Evolutionary conservation across 2,113 vertebrate genomes (phyloP).

Genomic region (Pangasianodon gigas): DNA sequence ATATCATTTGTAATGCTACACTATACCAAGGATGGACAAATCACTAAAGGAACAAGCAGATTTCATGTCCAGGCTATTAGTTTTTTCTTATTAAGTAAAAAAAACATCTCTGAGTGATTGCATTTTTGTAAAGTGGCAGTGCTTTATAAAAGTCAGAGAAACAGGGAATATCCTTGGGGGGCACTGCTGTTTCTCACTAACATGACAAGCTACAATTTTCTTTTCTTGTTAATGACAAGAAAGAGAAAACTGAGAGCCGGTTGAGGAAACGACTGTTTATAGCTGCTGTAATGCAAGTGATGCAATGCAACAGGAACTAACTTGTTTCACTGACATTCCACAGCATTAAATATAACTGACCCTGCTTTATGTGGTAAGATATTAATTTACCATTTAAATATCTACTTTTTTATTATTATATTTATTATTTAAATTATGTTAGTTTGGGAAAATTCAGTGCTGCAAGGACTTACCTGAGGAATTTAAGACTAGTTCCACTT

Average conservation of each 20-base stretch:
- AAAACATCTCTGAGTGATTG: too few species aligned
- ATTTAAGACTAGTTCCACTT: neutral
- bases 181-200: neutral
- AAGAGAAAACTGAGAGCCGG: neutral
- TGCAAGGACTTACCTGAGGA: neutral
- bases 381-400: neutral
- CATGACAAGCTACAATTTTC: neutral
- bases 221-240: neutral
- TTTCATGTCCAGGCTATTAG: neutral
- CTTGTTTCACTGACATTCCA: neutral
- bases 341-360: neutral
- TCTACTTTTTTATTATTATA: neutral
- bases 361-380: neutral
- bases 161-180: neutral
- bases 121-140: too few species aligned
- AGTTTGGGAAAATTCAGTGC: neutral
- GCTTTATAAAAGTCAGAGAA: neutral
- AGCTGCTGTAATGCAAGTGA: neutral
- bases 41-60: neutral
- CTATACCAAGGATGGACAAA: neutral
- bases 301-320: conserved; percentile 4
- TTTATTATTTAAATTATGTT: neutral
- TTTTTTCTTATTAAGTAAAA: too few species aligned
- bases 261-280: neutral
- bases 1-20: neutral